Conservation (phyloP, 53 echinoderm and acorn worm genomes). For the Mesocentrotus franciscanus region DNA sequence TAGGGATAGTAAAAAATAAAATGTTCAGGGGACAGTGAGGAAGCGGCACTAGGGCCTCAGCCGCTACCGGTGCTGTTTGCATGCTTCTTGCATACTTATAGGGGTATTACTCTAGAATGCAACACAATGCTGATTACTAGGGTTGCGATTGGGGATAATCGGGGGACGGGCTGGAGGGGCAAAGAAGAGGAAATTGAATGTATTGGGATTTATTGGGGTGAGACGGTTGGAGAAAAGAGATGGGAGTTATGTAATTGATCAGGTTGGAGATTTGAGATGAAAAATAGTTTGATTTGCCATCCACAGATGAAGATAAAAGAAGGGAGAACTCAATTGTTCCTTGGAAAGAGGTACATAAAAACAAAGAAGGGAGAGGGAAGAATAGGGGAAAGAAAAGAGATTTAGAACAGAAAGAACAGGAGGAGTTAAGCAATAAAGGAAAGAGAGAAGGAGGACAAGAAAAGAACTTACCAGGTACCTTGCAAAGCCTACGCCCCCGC, state of each 20-base stretch:
- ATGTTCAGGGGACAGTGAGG: too few species aligned
- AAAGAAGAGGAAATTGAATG: background rate
- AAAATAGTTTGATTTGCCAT: too few species aligned
- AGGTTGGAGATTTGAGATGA: too few species aligned
- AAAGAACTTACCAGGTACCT: constrained; percentile 63
- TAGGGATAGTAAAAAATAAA: background rate
- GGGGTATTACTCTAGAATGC: background rate
- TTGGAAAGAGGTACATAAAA: background rate
- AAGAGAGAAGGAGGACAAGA: too few species aligned
- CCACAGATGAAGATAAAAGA: too few species aligned
- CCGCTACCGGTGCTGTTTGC: background rate
- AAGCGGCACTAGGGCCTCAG: background rate
- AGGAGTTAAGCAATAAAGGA: too few species aligned
- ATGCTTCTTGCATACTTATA: background rate
- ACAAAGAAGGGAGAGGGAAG: background rate
- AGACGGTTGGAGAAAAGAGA: background rate
- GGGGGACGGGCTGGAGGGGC: background rate
- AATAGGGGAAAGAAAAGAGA: background rate
- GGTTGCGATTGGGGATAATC: background rate
- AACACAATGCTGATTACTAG: background rate
- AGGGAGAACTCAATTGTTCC: background rate
- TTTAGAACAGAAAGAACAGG: too few species aligned
- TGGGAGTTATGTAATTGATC: background rate
- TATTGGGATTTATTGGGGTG: background rate
- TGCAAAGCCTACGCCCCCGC: constrained; percentile 95